phyloP scores from a whole-genome alignment of 2,888 invertebrate genomes.

The Meandrusa payeni region DNA sequence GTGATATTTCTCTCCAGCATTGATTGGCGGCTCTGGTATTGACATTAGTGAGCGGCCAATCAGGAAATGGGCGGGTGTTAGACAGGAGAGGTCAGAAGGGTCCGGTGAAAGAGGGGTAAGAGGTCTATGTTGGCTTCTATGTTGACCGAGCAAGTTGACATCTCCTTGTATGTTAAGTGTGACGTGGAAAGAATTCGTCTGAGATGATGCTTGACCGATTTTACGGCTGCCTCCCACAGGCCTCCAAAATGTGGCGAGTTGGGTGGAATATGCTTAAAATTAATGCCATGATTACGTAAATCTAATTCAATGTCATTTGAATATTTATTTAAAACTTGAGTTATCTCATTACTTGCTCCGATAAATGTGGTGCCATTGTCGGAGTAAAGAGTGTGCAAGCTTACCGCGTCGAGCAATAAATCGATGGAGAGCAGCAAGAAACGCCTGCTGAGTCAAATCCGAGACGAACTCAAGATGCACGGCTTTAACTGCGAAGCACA shows the following conservation, averaged over 20 bases:
- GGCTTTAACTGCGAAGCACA: slow-evolving; percentile 30
- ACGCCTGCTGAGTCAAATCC: slow-evolving; percentile 26
- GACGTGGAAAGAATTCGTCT: not conserved
- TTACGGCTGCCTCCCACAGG: not conserved
- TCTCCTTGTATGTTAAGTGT: not conserved
- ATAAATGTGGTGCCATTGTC: slow-evolving; percentile 34
- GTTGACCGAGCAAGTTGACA: not conserved
- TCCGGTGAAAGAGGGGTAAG: not conserved
- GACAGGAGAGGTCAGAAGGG: not conserved
- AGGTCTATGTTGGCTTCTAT: not conserved
- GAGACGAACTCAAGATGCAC: slow-evolving; percentile 29
- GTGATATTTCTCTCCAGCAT: too few species aligned
- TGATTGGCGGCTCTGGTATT: too few species aligned
- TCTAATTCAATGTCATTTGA: slow-evolving; percentile 2
- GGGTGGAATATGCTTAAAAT: not conserved
- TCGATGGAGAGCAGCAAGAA: slow-evolving; percentile 29
- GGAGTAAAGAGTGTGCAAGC: slow-evolving; percentile 29
- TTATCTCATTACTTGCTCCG: slow-evolving; percentile 15
- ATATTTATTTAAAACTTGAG: too few species aligned
- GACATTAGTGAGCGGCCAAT: too few species aligned
- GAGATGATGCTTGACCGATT: not conserved
- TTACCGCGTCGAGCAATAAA: slow-evolving; percentile 30
- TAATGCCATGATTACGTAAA: not conserved
- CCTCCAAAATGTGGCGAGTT: slow-evolving; percentile 2
- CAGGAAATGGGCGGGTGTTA: not conserved